A percentile compares a stretch with the other conserved stretches of the same genome.
Evolutionary conservation across 2,113 vertebrate genomes (phyloP).

Genomic region (Seriola rivoliana): DNA sequence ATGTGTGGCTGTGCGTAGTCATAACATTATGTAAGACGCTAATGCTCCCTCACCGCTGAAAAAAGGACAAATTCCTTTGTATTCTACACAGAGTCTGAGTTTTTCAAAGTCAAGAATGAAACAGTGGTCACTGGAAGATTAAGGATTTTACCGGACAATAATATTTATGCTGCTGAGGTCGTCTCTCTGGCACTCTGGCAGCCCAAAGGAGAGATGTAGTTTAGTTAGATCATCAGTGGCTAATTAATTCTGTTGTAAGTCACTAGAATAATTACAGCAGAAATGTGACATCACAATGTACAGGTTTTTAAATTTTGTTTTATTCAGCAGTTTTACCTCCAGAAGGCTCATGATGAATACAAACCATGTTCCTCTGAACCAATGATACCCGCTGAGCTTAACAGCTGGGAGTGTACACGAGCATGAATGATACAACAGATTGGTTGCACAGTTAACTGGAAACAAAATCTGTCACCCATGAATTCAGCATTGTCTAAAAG

Average conservation of each 20-base stretch:
- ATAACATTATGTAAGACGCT: slow-evolving; percentile 13
- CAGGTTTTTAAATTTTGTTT: not conserved
- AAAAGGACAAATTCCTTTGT: not conserved
- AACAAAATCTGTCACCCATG: not conserved
- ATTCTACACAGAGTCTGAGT: not conserved
- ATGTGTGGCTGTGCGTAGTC: not conserved
- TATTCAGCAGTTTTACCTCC: not conserved
- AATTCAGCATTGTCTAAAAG: no score
- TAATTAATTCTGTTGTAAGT: not conserved
- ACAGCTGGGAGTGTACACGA: slow-evolving; percentile 24
- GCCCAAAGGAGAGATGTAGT: not conserved
- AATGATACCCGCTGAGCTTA: not conserved
- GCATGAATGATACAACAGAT: slow-evolving; percentile 28
- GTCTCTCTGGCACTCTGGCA: not conserved
- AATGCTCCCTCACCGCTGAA: not conserved
- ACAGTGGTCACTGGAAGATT: not conserved
- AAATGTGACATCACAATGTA: not conserved
- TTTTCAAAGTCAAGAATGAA: slow-evolving; percentile 6
- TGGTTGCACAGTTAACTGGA: not conserved
- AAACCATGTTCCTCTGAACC: not conserved
- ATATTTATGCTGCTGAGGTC: not conserved
- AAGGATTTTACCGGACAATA: not conserved
- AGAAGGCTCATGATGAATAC: not conserved
- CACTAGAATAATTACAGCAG: not conserved
- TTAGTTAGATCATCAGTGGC: not conserved